phyloP scores from a whole-genome alignment of 2,113 vertebrate genomes.

The Strix aluco region DNA sequence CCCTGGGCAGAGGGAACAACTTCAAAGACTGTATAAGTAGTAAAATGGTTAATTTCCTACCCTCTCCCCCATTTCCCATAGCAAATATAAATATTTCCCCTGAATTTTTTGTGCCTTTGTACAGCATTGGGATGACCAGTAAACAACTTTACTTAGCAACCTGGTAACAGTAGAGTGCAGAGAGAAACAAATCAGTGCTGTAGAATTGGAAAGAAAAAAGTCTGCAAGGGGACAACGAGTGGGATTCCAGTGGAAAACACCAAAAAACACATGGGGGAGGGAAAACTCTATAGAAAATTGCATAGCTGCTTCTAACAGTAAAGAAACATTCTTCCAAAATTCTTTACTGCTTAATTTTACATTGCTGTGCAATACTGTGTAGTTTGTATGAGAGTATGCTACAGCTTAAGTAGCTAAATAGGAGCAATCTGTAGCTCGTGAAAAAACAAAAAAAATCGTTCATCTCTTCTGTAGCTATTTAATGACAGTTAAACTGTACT shows the following conservation, averaged over 20 bases:
- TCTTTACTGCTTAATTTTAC: not conserved
- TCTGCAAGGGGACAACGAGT: not conserved
- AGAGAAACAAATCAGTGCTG: not conserved
- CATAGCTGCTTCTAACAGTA: not conserved
- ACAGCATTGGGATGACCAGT: not conserved
- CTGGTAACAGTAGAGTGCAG: not conserved
- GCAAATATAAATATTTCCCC: constrained; percentile 27
- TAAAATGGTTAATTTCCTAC: constrained; percentile 31
- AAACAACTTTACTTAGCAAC: constrained; percentile 28
- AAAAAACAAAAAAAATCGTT: not conserved
- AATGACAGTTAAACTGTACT: not conserved
- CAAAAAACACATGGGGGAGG: not conserved
- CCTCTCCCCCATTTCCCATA: not conserved
- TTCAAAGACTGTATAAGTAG: constrained; percentile 29
- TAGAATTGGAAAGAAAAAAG: not conserved
- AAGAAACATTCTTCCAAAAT: not conserved
- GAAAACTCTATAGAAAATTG: not conserved
- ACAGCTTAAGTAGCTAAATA: not conserved
- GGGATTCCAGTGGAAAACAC: not conserved
- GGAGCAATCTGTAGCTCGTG: not conserved
- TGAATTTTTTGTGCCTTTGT: constrained; percentile 17
- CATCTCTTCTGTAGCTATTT: not conserved
- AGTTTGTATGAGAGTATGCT: not conserved
- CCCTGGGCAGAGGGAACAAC: not conserved
- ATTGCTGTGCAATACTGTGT: not conserved